Evolutionary conservation across 2,888 invertebrate species (phyloP).

Genomic region (Tachina lurida): DNA sequence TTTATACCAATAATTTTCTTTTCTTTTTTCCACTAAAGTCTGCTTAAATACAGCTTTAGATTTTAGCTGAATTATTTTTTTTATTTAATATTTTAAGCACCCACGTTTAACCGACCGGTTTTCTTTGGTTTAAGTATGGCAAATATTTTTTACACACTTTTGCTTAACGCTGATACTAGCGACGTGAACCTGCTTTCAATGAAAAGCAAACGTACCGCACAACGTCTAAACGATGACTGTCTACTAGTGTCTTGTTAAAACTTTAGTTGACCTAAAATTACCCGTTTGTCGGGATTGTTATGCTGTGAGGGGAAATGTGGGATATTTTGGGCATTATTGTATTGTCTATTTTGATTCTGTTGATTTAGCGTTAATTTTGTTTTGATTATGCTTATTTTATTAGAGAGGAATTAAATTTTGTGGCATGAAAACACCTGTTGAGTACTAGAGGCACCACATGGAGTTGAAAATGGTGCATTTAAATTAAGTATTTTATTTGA

Average conservation of each 20-base stretch:
- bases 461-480: not conserved
- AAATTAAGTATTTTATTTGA: not conserved
- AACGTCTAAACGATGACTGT: conserved; percentile 72
- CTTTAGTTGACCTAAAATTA: conserved; percentile 59
- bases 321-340: conserved; percentile 50
- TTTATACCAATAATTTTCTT: conserved; percentile 10
- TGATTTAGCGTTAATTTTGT: conserved; percentile 34
- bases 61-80: conserved; percentile 39
- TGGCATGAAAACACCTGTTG: conserved; percentile 40
- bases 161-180: conserved; percentile 62
- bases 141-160: conserved; percentile 88
- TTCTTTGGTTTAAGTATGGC: conserved; percentile 85
- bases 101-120: conserved; percentile 80
- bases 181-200: conserved; percentile 55
- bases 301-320: conserved; percentile 41
- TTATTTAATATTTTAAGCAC: conserved; percentile 32
- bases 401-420: not conserved
- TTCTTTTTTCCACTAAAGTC: conserved; percentile 39
- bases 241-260: conserved; percentile 5
- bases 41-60: conserved; percentile 52
- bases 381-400: conserved; percentile 46
- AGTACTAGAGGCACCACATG: not conserved
- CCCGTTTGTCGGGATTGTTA: conserved; percentile 40
- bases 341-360: conserved; percentile 49
- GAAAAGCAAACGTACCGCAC: conserved; percentile 70